Percentiles rank a stretch among this genome's conserved stretches.
These are phyloP conservation scores for Papilio polytes DNA, from an alignment of 1,140 invertebrate genomes.

Conservation along the genomic window DNA sequence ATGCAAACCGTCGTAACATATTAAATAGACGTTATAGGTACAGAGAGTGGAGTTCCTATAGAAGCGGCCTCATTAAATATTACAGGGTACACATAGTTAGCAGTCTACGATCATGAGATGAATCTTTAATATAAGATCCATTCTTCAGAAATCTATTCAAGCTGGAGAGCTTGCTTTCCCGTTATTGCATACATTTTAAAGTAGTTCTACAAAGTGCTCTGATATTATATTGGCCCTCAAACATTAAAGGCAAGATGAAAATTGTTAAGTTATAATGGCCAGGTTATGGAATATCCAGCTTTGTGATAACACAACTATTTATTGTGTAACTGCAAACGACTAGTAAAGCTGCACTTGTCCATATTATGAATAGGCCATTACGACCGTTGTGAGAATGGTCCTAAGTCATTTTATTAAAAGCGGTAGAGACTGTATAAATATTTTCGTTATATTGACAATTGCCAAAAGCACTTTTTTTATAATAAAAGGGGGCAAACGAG, in stretches of 20 bases:
- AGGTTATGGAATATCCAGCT: background rate
- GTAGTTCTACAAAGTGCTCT: background rate
- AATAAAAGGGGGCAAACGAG: too few relatives aligned
- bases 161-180: background rate
- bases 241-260: background rate
- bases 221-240: background rate
- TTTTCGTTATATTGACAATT: too few relatives aligned
- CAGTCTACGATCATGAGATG: background rate
- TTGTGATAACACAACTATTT: background rate
- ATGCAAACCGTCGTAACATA: background rate
- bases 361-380: background rate
- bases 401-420: background rate
- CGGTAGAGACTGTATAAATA: too few relatives aligned
- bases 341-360: background rate
- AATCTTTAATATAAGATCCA: background rate
- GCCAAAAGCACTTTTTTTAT: too few relatives aligned
- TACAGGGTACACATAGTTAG: background rate
- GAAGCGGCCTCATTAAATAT: conserved; percentile 8
- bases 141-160: conserved; percentile 7
- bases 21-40: background rate
- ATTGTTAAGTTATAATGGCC: background rate
- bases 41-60: background rate
- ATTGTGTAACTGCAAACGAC: too few relatives aligned
- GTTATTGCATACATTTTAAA: conserved; percentile 16
- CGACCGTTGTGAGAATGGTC: background rate